Percentiles rank a stretch among this genome's conserved stretches.
phyloP scores from a whole-genome alignment of 1,140 invertebrate species.

The Lepidostoma basale region DNA sequence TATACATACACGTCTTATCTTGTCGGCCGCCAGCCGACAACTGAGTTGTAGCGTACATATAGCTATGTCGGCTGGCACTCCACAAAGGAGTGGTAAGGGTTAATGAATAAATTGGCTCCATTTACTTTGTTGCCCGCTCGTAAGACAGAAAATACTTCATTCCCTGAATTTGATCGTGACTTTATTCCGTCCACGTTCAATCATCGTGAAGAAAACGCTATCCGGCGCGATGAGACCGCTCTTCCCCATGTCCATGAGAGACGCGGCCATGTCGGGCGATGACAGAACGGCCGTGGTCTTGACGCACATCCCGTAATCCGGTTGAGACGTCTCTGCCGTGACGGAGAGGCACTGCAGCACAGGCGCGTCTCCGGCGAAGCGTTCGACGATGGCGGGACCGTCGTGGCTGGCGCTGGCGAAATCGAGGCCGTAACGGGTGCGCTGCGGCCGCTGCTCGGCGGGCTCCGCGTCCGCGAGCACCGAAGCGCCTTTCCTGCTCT shows the following conservation, averaged over 20 bases:
- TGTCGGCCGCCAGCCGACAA: too few relatives aligned
- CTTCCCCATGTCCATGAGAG: constrained; percentile 11
- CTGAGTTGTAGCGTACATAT: too few relatives aligned
- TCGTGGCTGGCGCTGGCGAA: constrained; percentile 8
- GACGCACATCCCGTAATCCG: not conserved
- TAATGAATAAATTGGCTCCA: too few relatives aligned
- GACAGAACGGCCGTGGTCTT: not conserved
- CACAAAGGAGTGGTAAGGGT: too few relatives aligned
- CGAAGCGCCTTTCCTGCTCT: not conserved
- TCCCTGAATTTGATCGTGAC: constrained; percentile 15
- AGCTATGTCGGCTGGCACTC: too few relatives aligned
- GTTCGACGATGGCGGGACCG: not conserved
- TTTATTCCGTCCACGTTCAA: constrained; percentile 25
- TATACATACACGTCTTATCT: too few relatives aligned
- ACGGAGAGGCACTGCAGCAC: not conserved
- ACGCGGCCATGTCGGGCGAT: not conserved
- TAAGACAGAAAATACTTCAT: not conserved
- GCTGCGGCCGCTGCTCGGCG: not conserved
- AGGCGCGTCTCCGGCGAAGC: constrained; percentile 14
- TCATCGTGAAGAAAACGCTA: constrained; percentile 24
- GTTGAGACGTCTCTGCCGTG: not conserved
- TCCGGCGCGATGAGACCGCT: not conserved
- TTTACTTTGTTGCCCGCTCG: too few relatives aligned
- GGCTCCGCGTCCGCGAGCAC: not conserved
- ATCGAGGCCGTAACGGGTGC: constrained; percentile 15